Evolutionary conservation across 2,797 vertebrate species (phyloP).

Genomic region (Mus minutoides): DNA sequence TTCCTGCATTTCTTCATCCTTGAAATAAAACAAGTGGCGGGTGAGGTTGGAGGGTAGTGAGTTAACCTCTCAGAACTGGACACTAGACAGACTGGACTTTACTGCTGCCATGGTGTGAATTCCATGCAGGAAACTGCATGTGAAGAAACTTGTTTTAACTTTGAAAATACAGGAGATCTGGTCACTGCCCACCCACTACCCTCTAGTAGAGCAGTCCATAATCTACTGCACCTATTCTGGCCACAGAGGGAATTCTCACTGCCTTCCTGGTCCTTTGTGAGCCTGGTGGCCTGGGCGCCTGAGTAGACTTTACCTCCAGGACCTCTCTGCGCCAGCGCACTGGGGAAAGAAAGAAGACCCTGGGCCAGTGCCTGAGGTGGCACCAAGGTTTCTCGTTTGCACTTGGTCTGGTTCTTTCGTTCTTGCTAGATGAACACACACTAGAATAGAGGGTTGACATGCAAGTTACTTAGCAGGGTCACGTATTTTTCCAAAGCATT

Average conservation of each 20-base stretch:
- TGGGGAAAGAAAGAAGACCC: neutral
- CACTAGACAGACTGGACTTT: neutral
- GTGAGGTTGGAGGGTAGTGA: neutral
- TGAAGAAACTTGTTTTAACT: neutral
- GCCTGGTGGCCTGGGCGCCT: neutral
- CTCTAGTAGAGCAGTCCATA: neutral
- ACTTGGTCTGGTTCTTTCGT: neutral
- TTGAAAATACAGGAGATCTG: neutral
- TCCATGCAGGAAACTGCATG: neutral
- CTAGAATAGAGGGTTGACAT: neutral
- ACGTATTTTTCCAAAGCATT: neutral
- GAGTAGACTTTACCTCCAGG: neutral
- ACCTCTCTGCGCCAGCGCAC: neutral
- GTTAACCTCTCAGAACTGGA: neutral
- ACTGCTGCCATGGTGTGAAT: neutral
- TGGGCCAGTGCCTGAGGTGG: neutral
- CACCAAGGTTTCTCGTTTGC: neutral
- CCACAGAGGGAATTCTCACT: neutral
- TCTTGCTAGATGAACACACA: neutral
- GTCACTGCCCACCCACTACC: no score
- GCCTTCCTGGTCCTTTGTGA: neutral
- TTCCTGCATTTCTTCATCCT: constrained; percentile 25
- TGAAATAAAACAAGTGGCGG: neutral
- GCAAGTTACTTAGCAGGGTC: neutral
- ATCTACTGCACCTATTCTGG: neutral